These are phyloP conservation scores for Pseudopleuronectes americanus DNA, from an alignment of 2,797 vertebrate genomes.

Conservation along the genomic window DNA sequence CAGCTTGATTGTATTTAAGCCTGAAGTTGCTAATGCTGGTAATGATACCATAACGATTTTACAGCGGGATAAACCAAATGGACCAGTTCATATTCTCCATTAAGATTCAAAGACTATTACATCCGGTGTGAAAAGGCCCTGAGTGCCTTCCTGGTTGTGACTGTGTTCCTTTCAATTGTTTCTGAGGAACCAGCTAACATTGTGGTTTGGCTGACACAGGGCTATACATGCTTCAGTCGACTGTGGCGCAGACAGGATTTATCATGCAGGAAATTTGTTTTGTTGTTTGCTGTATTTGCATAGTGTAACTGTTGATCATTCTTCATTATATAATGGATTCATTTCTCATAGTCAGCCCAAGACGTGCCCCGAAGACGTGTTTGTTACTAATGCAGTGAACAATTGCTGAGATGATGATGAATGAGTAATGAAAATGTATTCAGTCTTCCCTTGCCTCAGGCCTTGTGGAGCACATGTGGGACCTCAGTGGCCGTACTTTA, in stretches of 20 bases:
- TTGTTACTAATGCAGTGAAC: conserved; percentile 66
- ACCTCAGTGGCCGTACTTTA: conserved; percentile 47
- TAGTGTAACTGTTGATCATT: conserved; percentile 55
- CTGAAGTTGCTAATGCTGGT: too few species aligned
- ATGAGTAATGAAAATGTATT: conserved; percentile 65
- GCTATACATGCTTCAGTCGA: neutral
- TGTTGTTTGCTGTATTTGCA: conserved; percentile 57
- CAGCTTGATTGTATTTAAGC: too few species aligned
- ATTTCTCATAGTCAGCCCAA: conserved; percentile 60
- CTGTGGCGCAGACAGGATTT: conserved; percentile 16
- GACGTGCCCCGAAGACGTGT: conserved; percentile 61
- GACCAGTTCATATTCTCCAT: too few species aligned
- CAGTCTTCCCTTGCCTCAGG: conserved; percentile 50
- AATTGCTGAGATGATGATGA: conserved; percentile 59
- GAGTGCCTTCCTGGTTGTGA: too few species aligned
- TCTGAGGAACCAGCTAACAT: neutral
- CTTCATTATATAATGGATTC: conserved; percentile 61
- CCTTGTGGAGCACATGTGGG: conserved; percentile 47
- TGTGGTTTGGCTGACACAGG: neutral
- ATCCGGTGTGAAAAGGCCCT: too few species aligned
- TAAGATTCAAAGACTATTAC: too few species aligned
- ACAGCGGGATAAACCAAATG: too few species aligned
- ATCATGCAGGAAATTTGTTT: conserved; percentile 47
- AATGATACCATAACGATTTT: too few species aligned
- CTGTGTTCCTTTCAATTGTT: neutral